These are phyloP conservation scores for Platycnemis pennipes DNA, from an alignment of 2,888 invertebrate species.

Conservation along the genomic window DNA sequence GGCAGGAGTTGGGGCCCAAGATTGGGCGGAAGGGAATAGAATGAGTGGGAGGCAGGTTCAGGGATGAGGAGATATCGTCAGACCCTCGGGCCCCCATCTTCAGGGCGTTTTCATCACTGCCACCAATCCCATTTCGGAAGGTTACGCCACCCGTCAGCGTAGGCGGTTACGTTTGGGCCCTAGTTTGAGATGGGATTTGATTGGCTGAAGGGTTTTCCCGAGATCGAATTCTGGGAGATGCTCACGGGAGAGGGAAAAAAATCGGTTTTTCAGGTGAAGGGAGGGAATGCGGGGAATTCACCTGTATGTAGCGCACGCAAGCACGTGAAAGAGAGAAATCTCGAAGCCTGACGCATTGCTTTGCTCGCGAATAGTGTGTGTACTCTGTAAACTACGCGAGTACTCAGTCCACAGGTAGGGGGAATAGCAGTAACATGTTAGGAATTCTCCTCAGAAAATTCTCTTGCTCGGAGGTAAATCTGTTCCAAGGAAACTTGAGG, in stretches of 20 bases:
- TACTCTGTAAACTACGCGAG: too few species aligned
- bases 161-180: background rate
- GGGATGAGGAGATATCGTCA: background rate
- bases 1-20: background rate
- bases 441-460: too few species aligned
- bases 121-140: slow-evolving; percentile 52
- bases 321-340: background rate
- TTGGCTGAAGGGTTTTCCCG: slow-evolving; percentile 28
- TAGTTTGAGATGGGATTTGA: slow-evolving; percentile 38
- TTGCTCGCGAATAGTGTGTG: too few species aligned
- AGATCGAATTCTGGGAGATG: slow-evolving; percentile 43
- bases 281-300: slow-evolving; percentile 20
- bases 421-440: too few species aligned
- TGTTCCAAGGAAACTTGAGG: too few species aligned
- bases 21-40: too few species aligned
- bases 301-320: background rate
- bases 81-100: slow-evolving; percentile 11
- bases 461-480: too few species aligned
- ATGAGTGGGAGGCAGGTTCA: background rate
- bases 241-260: background rate
- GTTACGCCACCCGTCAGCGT: background rate
- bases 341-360: background rate
- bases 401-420: too few species aligned
- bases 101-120: slow-evolving; percentile 50
- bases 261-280: background rate